Base-by-base conservation (phyloP, 2,797 vertebrate species). In the Helostoma temminkii region DNA sequence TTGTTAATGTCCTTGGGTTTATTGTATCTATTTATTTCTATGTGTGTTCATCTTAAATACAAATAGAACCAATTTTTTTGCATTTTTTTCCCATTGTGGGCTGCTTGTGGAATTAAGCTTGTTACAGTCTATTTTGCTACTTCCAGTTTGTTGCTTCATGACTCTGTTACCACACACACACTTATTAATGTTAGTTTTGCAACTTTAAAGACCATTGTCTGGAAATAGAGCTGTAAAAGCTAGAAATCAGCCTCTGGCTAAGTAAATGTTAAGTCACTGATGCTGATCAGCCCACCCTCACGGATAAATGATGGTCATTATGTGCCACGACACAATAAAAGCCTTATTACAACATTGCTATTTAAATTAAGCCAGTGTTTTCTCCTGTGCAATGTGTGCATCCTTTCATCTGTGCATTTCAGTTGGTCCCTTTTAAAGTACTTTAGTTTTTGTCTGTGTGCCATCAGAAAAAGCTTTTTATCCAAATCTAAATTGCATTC, bases 221-320 rank as follows among this genome's bases (percentile, higher is more conserved):
- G 46, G 6, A 65, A 73, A 62, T 65, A n/a, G 49, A 48, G 37
- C 45, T 53, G 49, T 15, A 63, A 30, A 61, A n/a, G n/a, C n/a
- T n/a, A n/a, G n/a, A n/a, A n/a, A n/a, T n/a, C n/a, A n/a, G n/a
- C n/a, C n/a, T n/a, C n/a, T n/a, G n/a, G n/a, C n/a, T n/a, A n/a
- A n/a, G n/a, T n/a, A n/a, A n/a, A n/a, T n/a, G n/a, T n/a, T n/a
- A n/a, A n/a, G n/a, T n/a, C n/a, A n/a, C n/a, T n/a, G n/a, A n/a
- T n/a, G n/a, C n/a, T n/a, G n/a, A n/a, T n/a, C n/a, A n/a, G n/a
- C n/a, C n/a, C n/a, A n/a, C n/a, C n/a, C n/a, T n/a, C n/a, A n/a
- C n/a, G n/a, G 57, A 66, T 57, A 71, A 70, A 63, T 57, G 18
- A 53, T 21, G 34, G 42, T 49, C 59, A 57, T 77, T 71, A 60